phyloP scores from a whole-genome alignment of 2,888 invertebrate species.

The Dolichomitus sp. region DNA sequence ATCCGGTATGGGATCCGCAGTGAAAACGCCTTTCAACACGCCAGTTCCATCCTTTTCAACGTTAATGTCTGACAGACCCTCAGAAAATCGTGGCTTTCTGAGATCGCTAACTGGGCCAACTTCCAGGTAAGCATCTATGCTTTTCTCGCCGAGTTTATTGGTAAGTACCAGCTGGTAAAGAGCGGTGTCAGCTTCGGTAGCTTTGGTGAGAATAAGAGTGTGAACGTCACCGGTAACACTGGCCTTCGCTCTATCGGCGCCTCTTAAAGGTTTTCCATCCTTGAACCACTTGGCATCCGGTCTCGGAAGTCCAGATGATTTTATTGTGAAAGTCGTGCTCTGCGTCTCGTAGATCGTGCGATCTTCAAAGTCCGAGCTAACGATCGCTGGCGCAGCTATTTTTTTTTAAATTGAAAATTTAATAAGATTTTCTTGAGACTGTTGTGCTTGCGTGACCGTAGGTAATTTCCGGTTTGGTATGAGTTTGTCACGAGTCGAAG shows the following conservation, averaged over 20 bases:
- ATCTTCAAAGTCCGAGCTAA: conserved; percentile 92
- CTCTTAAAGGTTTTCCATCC: conserved; percentile 91
- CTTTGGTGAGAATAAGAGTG: conserved; percentile 91
- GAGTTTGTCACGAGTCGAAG: too few relatives aligned
- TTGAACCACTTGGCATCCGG: conserved; percentile 93
- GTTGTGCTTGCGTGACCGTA: too few relatives aligned
- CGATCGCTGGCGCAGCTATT: conserved; percentile 91
- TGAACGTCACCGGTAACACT: conserved; percentile 88
- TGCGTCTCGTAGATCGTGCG: conserved; percentile 93
- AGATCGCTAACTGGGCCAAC: conserved; percentile 93
- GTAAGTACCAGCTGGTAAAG: conserved; percentile 93
- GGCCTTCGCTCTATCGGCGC: conserved; percentile 86
- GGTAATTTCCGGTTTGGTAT: too few relatives aligned
- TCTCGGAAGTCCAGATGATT: conserved; percentile 92
- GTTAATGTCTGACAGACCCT: conserved; percentile 90
- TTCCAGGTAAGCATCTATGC: conserved; percentile 91
- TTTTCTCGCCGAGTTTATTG: conserved; percentile 94
- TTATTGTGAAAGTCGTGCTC: conserved; percentile 92
- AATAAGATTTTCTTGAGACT: too few relatives aligned
- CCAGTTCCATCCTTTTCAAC: conserved; percentile 91
- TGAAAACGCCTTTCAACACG: conserved; percentile 91
- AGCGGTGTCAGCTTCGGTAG: conserved; percentile 92
- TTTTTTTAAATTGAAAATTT: conserved; percentile 10
- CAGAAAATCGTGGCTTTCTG: conserved; percentile 92
- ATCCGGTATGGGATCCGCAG: conserved; percentile 96